phyloP scores from a whole-genome alignment of 2,797 vertebrate genomes.

The Pangasius djambal region DNA sequence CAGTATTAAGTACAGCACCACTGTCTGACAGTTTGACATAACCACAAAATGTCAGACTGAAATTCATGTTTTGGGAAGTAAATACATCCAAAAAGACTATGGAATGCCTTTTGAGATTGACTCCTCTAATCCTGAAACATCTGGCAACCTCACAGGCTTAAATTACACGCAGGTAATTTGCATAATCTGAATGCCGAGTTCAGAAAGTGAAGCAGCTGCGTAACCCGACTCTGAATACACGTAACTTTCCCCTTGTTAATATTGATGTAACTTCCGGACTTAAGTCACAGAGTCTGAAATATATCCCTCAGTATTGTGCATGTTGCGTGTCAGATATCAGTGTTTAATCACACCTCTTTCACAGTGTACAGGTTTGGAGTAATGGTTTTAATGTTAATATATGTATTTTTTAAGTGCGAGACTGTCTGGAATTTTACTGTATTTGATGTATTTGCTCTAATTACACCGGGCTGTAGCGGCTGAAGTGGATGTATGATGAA shows the following conservation, averaged over 20 bases:
- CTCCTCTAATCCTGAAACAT: not conserved
- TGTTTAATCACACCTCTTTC: not conserved
- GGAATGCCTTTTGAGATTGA: not conserved
- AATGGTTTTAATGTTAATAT: not conserved
- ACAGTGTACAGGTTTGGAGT: not conserved
- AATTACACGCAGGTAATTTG: not conserved
- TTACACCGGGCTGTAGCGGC: not conserved
- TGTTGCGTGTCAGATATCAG: not conserved
- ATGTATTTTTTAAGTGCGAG: not conserved
- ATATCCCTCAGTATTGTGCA: not conserved
- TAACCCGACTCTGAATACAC: not conserved
- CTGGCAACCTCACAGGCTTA: not conserved
- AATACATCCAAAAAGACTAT: not conserved
- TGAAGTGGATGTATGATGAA: not conserved
- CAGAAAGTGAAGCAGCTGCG: not conserved
- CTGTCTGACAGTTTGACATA: not conserved
- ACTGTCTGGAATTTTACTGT: not conserved
- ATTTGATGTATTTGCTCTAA: not conserved
- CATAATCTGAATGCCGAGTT: not conserved
- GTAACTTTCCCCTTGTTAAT: not conserved
- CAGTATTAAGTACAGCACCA: not conserved
- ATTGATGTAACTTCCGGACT: not conserved
- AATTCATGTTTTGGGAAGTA: not conserved
- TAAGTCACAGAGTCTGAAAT: not conserved
- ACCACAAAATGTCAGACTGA: not conserved